Conservation (phyloP, 2,888 invertebrate genomes). For the Thera obeliscata region DNA sequence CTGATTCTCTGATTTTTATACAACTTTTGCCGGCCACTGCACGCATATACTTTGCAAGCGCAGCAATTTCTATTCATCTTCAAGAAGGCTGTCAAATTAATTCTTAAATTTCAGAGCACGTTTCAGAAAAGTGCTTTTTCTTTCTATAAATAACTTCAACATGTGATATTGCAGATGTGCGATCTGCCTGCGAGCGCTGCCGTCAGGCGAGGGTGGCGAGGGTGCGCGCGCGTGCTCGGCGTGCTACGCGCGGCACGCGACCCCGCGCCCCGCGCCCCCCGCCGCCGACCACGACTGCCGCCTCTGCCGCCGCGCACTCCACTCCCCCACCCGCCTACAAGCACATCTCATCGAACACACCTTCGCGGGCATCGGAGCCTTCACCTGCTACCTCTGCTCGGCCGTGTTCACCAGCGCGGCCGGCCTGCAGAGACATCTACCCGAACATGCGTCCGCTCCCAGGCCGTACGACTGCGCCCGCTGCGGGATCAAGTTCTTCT, state of each 20-base stretch:
- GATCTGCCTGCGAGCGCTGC: conserved; percentile 84
- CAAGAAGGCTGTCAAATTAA: too few relatives aligned
- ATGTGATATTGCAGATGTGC: conserved; percentile 73
- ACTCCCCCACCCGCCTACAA: conserved; percentile 91
- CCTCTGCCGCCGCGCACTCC: conserved; percentile 90
- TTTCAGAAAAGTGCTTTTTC: too few relatives aligned
- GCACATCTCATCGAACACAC: conserved; percentile 95
- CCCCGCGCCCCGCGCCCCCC: conserved; percentile 63
- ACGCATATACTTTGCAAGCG: too few relatives aligned
- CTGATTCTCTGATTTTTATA: too few relatives aligned
- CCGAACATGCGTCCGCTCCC: conserved; percentile 91
- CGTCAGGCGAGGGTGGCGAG: conserved; percentile 72
- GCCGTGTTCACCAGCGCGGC: conserved; percentile 93
- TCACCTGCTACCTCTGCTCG: conserved; percentile 95
- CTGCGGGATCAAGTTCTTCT: conserved; percentile 94
- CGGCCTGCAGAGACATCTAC: conserved; percentile 92
- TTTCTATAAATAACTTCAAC: background rate
- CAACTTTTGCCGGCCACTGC: too few relatives aligned
- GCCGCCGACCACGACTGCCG: conserved; percentile 88
- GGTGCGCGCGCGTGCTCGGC: conserved; percentile 88
- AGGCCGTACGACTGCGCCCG: conserved; percentile 94
- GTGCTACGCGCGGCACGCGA: conserved; percentile 86
- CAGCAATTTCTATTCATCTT: too few relatives aligned
- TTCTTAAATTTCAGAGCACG: too few relatives aligned
- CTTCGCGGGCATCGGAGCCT: conserved; percentile 93